Evolutionary conservation across 2,888 invertebrate genomes (phyloP).

Genomic region (Nesidiocoris tenuis): DNA sequence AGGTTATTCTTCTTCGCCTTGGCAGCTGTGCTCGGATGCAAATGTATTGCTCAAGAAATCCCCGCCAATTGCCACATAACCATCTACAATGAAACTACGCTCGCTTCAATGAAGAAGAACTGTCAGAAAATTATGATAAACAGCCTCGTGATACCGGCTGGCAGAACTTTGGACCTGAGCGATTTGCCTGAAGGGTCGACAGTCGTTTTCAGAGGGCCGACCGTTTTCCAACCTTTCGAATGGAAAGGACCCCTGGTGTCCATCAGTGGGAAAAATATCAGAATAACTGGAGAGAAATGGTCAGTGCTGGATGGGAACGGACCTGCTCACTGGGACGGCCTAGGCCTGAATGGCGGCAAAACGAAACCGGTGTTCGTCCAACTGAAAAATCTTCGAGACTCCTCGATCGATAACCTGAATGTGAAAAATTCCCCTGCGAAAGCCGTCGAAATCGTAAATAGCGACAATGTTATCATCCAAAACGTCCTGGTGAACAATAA

Average conservation of each 20-base stretch:
- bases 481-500: neutral
- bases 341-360: neutral
- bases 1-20: neutral
- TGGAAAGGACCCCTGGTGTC: neutral
- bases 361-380: neutral
- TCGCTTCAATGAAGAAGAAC: neutral
- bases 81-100: neutral
- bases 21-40: neutral
- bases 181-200: neutral
- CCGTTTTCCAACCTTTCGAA: neutral
- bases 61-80: neutral
- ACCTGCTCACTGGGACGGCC: neutral
- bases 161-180: neutral
- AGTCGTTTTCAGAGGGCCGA: neutral
- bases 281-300: neutral
- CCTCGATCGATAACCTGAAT: neutral
- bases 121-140: neutral
- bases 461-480: neutral
- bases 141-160: neutral
- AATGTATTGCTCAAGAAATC: neutral
- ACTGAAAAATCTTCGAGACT: neutral
- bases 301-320: neutral
- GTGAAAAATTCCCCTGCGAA: neutral
- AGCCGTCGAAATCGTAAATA: neutral
- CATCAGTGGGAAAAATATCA: neutral